Conservation (phyloP, 2,113 vertebrate genomes). For the Nyctereutes procyonoides region DNA sequence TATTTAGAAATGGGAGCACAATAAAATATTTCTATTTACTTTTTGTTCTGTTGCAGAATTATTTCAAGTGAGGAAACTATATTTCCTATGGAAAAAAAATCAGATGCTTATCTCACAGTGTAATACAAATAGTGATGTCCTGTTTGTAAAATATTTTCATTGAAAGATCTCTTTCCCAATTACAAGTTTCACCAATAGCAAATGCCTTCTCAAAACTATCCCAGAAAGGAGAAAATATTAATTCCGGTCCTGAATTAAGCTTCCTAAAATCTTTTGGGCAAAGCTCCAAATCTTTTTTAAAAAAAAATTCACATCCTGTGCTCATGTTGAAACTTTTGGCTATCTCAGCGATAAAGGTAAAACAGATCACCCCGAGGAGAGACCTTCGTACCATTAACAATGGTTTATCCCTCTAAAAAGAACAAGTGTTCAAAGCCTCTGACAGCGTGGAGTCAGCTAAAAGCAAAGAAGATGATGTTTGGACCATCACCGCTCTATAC, state of each 20-base stretch:
- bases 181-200: constrained; percentile 37
- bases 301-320: background rate
- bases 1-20: background rate
- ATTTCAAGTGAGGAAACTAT: background rate
- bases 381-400: background rate
- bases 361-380: background rate
- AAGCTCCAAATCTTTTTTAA: background rate
- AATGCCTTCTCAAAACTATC: constrained; percentile 47
- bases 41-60: background rate
- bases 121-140: background rate
- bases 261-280: background rate
- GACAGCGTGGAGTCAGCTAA: background rate
- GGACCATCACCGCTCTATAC: background rate
- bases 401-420: background rate
- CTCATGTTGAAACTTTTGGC: background rate
- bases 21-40: background rate
- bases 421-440: background rate
- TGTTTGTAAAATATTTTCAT: background rate
- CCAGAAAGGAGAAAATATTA: constrained; percentile 14
- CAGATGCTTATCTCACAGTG: background rate
- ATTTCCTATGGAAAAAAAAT: constrained; percentile 21
- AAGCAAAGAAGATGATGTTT: background rate
- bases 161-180: constrained; percentile 2
- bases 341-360: background rate
- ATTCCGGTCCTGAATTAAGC: constrained; percentile 14